Conservation (phyloP, 64 coral and sea anemone species). For the Stichodactyla helianthus region DNA sequence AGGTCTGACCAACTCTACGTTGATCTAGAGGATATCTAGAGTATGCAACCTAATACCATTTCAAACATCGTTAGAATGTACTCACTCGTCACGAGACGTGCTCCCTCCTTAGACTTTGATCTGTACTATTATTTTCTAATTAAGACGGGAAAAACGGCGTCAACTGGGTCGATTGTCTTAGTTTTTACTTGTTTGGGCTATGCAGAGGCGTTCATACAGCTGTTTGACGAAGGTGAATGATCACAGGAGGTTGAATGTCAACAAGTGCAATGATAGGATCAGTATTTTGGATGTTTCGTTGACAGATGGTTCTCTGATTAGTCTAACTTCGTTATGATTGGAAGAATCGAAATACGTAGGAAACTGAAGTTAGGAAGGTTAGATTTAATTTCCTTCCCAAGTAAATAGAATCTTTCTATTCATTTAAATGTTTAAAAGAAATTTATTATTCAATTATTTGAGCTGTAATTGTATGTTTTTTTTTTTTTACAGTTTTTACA, state of each 20-base stretch:
- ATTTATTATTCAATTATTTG: too few relatives aligned
- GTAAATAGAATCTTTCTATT: neutral
- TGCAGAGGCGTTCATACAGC: neutral
- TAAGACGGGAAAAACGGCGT: neutral
- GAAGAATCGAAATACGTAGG: neutral
- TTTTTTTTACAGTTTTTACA: neutral
- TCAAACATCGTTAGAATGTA: neutral
- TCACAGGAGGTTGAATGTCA: neutral
- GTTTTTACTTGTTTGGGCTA: neutral
- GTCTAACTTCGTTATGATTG: neutral
- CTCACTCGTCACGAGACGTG: neutral
- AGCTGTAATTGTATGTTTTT: neutral
- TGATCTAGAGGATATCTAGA: neutral
- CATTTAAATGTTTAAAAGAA: neutral
- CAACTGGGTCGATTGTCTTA: neutral
- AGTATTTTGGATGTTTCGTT: neutral
- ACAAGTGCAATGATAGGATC: slow-evolving; percentile 11
- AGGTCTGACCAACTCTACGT: neutral
- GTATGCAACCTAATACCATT: neutral
- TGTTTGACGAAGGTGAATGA: neutral
- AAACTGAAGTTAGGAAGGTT: neutral
- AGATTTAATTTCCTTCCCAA: neutral
- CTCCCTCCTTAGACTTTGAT: neutral
- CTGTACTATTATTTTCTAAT: neutral
- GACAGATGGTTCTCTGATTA: slow-evolving; percentile 1